Conservation (phyloP, 2,797 vertebrate species). For the Pangasius larnaudii region DNA sequence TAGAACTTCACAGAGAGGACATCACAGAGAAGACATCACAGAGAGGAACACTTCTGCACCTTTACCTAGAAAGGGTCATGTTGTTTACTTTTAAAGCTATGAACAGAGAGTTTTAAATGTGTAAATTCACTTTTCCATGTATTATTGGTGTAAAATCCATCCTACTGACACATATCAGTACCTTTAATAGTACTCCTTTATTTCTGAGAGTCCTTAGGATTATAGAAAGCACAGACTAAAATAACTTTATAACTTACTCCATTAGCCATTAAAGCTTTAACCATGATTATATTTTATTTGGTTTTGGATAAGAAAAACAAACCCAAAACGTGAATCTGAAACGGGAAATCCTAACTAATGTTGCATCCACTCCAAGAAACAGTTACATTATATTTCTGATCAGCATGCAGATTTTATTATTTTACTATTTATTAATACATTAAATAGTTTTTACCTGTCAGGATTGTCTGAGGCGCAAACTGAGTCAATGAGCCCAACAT, state of each 20-base stretch:
- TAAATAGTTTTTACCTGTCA: constrained; percentile 73
- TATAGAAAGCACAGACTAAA: background rate
- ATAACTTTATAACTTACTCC: background rate
- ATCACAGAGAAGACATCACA: background rate
- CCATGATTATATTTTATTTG: background rate
- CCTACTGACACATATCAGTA: background rate
- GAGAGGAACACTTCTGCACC: background rate
- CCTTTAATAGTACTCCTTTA: background rate
- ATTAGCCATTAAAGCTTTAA: background rate
- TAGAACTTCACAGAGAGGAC: background rate
- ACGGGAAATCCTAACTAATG: no score
- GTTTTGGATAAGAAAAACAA: no score
- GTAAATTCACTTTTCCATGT: background rate
- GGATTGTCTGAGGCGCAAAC: constrained; percentile 86
- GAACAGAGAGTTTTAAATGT: background rate
- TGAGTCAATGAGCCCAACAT: constrained; percentile 86
- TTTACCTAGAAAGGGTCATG: background rate
- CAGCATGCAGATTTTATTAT: background rate
- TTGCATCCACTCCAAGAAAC: no score
- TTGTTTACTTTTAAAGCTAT: background rate
- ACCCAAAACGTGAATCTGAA: no score
- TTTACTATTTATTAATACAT: background rate
- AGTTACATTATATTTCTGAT: background rate
- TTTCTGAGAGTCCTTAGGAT: background rate
- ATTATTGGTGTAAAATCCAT: background rate